Base-by-base conservation (phyloP, 2,797 vertebrate species). In the Poeciliopsis turneri region DNA sequence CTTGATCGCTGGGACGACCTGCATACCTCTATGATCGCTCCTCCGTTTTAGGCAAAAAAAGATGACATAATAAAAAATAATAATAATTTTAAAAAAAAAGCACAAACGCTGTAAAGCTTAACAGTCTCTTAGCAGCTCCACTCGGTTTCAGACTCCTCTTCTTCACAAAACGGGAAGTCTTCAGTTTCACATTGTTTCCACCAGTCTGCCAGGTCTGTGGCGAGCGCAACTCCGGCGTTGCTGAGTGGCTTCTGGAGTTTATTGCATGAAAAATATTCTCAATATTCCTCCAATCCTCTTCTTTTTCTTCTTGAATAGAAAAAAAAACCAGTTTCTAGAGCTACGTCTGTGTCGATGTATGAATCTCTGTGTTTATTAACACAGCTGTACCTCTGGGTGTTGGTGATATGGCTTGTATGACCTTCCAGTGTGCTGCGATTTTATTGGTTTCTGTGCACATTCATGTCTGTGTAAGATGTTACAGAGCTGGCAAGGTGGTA, bases 221-320 rank as follows among this genome's bases (percentile, higher is more conserved):
- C 78, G 71, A 87, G 84, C 86, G 88, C 90, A 89, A 88, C 90
- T 47, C 76, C 72, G 80, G 76, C 53, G 87, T 74, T 82, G 80
- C 74, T 85, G 83, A 83, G 86, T 83, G 80, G 82, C 80, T 88
- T 73, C 49, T 30, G 72, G 43, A 92, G 91, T 94, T 95, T 95
- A 95, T 95, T 95, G 94, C 94, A 92, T 94, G 92, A 88, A 87
- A 91, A 90, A 85, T 72, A 79, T 85, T 88, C 80, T 78, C 83
- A 11, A 8, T 83, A 47, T 30, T 80, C 77, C 45, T 74, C 75
- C 57, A 57, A 28, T 84, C 80, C 78, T 88, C 84, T 75, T 70
- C 77, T 79, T 28, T 2, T 28, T 33, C 13, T 30, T 30, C 12
- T 30, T 30, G 5, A 59, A 59, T 46, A 75, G 70, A 76, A 28